Percentiles rank a stretch among this genome's conserved stretches.
Evolutionary conservation across 2,888 invertebrate genomes (phyloP).

Genomic region (Syrista parreyssii): DNA sequence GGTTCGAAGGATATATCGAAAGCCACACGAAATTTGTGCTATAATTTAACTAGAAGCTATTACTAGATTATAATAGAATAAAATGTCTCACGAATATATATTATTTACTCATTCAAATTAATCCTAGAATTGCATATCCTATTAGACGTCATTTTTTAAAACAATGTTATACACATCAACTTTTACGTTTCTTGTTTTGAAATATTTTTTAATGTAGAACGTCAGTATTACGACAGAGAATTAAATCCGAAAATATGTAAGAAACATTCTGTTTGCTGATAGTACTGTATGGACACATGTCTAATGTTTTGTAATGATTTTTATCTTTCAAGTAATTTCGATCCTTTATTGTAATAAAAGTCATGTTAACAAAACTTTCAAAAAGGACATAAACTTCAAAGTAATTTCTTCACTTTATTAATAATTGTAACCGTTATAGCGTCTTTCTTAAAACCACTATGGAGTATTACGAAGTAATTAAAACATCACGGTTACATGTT

Average conservation of each 20-base stretch:
- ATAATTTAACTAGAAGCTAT: constrained; percentile 38
- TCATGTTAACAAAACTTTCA: background rate
- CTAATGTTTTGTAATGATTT: too few species aligned
- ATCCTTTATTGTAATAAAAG: background rate
- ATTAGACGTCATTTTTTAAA: background rate
- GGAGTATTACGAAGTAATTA: background rate
- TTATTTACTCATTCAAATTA: background rate
- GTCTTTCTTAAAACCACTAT: background rate
- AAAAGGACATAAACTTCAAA: background rate
- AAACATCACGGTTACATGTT: background rate
- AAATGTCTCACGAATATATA: constrained; percentile 4
- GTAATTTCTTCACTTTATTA: background rate
- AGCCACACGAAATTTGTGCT: constrained; percentile 47
- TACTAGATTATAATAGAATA: background rate
- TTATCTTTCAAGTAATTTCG: background rate
- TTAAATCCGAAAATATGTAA: background rate
- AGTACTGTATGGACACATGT: background rate
- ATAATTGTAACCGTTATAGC: background rate
- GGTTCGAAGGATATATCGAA: constrained; percentile 43
- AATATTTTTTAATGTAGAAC: background rate
- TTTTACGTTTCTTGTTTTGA: background rate
- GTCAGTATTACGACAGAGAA: background rate
- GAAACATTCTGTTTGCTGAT: background rate
- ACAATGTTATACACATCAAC: constrained; percentile 5
- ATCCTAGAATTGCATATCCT: background rate